Percentiles rank a stretch among this genome's conserved stretches.
Conservation (phyloP, 2,888 invertebrate species). For the Lampropteryx suffumata region DNA sequence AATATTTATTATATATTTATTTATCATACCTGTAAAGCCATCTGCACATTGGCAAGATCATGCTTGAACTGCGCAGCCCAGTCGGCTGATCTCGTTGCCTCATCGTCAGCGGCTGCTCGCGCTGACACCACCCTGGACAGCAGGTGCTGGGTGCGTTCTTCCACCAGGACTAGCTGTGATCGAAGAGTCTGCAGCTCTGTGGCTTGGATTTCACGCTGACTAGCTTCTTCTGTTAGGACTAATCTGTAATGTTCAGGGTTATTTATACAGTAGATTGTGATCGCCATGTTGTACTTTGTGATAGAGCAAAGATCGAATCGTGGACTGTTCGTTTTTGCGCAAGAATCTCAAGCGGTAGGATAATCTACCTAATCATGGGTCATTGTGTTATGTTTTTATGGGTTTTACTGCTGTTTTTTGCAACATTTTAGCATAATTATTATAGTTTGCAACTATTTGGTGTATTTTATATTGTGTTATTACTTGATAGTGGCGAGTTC, state of each 20-base stretch:
- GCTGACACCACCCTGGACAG: constrained; percentile 70
- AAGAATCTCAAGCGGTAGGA: no score
- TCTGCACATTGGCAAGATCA: constrained; percentile 74
- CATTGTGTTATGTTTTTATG: no score
- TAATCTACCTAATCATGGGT: no score
- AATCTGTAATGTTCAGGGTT: constrained; percentile 43
- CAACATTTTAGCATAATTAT: no score
- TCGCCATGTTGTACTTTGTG: no score
- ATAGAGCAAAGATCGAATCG: no score
- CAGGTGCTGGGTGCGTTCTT: constrained; percentile 71
- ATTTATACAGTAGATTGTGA: no score
- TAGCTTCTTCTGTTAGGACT: constrained; percentile 61
- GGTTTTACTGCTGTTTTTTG: no score
- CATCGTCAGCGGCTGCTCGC: constrained; percentile 76
- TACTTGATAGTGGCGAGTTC: constrained; percentile 72
- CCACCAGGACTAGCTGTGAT: constrained; percentile 68
- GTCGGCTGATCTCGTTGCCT: constrained; percentile 71
- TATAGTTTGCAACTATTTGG: no score
- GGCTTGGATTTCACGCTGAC: constrained; percentile 61
- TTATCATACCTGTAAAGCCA: constrained; percentile 67
- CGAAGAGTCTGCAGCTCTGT: constrained; percentile 70
- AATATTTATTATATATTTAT: neutral
- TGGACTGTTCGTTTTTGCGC: no score
- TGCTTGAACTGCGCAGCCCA: constrained; percentile 81
- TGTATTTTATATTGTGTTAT: no score